phyloP scores from a whole-genome alignment of 2,888 invertebrate species.

The Chrysina gloriosa region DNA sequence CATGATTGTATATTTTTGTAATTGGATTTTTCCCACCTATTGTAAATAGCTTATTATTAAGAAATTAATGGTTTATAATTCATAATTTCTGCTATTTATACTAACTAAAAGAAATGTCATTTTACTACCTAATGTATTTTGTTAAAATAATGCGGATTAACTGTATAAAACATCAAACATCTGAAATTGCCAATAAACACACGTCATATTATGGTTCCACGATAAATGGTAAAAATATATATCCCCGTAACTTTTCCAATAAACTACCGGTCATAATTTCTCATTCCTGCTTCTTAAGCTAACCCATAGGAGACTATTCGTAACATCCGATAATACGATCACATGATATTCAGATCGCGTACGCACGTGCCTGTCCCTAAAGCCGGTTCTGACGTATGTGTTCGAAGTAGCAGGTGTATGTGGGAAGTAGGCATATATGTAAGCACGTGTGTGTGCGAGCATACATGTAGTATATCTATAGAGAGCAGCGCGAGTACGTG shows the following conservation, averaged over 20 bases:
- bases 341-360: constrained; percentile 25
- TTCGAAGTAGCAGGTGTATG: constrained; percentile 18
- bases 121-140: too few relatives aligned
- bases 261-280: background rate
- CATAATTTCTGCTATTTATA: too few relatives aligned
- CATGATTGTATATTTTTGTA: too few relatives aligned
- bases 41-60: too few relatives aligned
- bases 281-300: background rate
- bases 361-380: constrained; percentile 14
- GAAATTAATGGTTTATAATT: too few relatives aligned
- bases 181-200: too few relatives aligned
- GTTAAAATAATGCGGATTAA: too few relatives aligned
- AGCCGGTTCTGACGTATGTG: constrained; percentile 24
- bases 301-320: constrained; percentile 27
- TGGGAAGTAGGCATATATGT: constrained; percentile 5
- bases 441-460: background rate
- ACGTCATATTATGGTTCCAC: background rate
- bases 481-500: background rate
- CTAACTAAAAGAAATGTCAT: too few relatives aligned
- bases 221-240: background rate
- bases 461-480: constrained; percentile 7
- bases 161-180: too few relatives aligned
- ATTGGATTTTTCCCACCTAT: too few relatives aligned
- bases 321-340: constrained; percentile 26
- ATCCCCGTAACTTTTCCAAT: constrained; percentile 9